phyloP scores from a whole-genome alignment of 2,888 invertebrate genomes.

The Monochamus alternatus region DNA sequence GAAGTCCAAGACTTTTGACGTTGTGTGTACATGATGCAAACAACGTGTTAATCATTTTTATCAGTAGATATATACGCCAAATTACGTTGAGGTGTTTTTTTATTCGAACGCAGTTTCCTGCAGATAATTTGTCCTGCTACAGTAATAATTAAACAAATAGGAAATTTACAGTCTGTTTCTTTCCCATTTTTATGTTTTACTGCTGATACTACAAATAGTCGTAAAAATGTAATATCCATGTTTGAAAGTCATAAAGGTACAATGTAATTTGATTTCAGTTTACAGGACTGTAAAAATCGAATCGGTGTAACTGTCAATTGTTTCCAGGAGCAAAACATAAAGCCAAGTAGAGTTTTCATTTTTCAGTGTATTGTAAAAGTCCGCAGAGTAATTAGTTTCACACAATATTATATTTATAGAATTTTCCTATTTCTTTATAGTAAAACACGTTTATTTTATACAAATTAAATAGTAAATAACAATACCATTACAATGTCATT shows the following conservation, averaged over 20 bases:
- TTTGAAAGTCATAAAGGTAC: not conserved
- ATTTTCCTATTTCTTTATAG: not conserved
- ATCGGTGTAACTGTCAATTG: not conserved
- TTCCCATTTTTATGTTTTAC: not conserved
- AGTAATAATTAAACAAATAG: not conserved
- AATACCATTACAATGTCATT: no score
- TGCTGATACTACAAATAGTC: not conserved
- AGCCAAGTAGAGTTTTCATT: not conserved
- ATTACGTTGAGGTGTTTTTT: no score
- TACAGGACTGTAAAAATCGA: not conserved
- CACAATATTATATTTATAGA: not conserved
- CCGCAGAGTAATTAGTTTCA: no score
- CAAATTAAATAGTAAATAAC: no score
- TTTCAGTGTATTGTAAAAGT: not conserved
- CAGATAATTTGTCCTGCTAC: no score
- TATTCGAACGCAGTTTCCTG: no score
- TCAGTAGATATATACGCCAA: no score
- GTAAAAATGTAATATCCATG: not conserved
- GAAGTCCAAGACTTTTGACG: no score
- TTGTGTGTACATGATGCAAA: no score
- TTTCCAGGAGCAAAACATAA: not conserved
- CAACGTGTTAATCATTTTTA: no score
- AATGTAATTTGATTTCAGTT: not conserved
- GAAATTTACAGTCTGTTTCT: not conserved
- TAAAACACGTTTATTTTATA: no score